A percentile compares a stretch with the other conserved stretches of the same genome.
phyloP scores from a whole-genome alignment of 2,113 vertebrate genomes.

The Rhizomys pruinosus region DNA sequence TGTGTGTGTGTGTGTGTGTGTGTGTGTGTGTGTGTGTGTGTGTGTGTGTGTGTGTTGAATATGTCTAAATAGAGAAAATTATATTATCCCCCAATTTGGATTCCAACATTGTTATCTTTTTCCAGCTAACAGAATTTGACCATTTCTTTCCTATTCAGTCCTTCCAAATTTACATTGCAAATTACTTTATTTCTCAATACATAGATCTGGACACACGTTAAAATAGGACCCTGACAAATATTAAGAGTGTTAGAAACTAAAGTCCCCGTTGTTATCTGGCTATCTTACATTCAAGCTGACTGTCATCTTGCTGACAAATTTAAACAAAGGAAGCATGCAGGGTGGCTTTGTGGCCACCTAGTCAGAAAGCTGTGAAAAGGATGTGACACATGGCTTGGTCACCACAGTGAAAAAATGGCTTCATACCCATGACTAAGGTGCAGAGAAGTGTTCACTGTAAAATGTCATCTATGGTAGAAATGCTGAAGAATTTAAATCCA shows the following conservation, averaged over 20 bases:
- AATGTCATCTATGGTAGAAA: conserved; percentile 66
- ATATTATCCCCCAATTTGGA: conserved; percentile 68
- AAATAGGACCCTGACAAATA: conserved; percentile 70
- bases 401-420: conserved; percentile 74
- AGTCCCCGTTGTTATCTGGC: conserved; percentile 1
- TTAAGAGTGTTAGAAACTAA: conserved; percentile 73
- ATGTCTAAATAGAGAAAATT: conserved; percentile 72
- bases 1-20: background rate
- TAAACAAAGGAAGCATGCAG: conserved; percentile 82
- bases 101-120: conserved; percentile 72
- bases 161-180: conserved; percentile 76
- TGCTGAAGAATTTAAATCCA: conserved; percentile 69
- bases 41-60: background rate
- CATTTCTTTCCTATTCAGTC: conserved; percentile 75
- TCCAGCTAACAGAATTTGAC: conserved; percentile 70
- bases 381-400: conserved; percentile 51
- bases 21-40: background rate
- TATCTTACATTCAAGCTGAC: conserved; percentile 56
- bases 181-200: conserved; percentile 82
- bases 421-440: background rate
- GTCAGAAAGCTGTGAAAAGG: conserved; percentile 11
- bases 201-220: conserved; percentile 64
- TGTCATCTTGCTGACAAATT: conserved; percentile 40
- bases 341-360: conserved; percentile 68
- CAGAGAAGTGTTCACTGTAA: conserved; percentile 57